phyloP scores from a whole-genome alignment of 2,113 vertebrate species.

The Gadus chalcogrammus region DNA sequence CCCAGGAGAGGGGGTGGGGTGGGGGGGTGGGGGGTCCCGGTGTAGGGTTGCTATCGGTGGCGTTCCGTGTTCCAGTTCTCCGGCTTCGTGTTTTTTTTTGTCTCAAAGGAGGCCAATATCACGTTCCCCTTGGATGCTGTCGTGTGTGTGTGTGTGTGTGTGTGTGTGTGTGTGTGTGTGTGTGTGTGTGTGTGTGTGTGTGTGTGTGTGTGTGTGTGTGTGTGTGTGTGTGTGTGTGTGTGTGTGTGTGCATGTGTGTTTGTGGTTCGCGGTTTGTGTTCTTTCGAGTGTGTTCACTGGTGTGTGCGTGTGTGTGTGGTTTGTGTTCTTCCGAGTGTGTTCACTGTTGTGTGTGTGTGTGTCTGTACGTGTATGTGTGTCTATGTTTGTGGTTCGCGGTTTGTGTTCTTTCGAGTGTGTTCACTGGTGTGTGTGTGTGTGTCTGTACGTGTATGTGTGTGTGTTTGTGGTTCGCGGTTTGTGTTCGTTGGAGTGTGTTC shows the following conservation, averaged over 20 bases:
- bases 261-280: too few species aligned
- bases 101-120: slow-evolving; percentile 28
- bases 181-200: not conserved
- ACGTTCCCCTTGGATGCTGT: slow-evolving; percentile 25
- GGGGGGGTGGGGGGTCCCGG: not conserved
- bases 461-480: too few species aligned
- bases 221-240: not conserved
- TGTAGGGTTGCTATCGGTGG: slow-evolving; percentile 30
- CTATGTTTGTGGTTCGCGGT: not conserved
- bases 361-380: not conserved
- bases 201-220: not conserved
- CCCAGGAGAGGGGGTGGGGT: slow-evolving; percentile 17
- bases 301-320: too few species aligned
- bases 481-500: too few species aligned
- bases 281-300: too few species aligned
- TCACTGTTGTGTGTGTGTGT: not conserved
- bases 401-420: too few species aligned
- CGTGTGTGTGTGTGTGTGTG: slow-evolving; percentile 10
- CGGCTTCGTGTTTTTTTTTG: not conserved
- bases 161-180: not conserved
- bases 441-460: too few species aligned
- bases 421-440: not conserved
- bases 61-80: slow-evolving; percentile 3
- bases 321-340: too few species aligned
- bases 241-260: not conserved